Evolutionary conservation across 2,888 invertebrate species (phyloP).

Genomic region (Nasonia oneida): DNA sequence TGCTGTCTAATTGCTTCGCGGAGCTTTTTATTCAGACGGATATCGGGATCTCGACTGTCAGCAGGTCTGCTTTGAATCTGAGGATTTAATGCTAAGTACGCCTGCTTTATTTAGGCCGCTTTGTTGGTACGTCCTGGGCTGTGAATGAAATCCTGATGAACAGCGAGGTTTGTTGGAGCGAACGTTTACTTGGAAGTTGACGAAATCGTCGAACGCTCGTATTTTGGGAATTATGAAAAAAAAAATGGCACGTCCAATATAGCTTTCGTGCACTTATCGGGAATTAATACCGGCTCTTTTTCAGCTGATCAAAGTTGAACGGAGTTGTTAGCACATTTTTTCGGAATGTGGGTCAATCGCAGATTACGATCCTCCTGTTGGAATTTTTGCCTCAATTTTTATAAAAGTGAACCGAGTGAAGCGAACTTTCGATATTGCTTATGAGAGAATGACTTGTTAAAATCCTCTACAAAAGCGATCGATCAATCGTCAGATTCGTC

Average conservation of each 20-base stretch:
- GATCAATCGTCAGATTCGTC: neutral
- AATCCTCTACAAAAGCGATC: neutral
- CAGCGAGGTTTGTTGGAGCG: slow-evolving; percentile 10
- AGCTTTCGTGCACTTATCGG: neutral
- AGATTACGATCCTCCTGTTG: neutral
- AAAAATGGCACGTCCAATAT: neutral
- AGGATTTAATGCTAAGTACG: too few relatives aligned
- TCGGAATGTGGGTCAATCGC: neutral
- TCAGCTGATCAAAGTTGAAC: neutral
- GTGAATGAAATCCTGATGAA: slow-evolving; percentile 45
- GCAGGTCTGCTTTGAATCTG: neutral
- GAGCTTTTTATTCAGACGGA: neutral
- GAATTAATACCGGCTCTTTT: neutral
- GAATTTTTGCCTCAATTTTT: neutral
- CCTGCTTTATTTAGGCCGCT: neutral
- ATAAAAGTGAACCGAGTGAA: neutral
- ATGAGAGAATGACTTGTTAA: neutral
- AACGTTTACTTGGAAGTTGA: too few relatives aligned
- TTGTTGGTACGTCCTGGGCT: neutral
- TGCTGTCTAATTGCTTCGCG: too few relatives aligned
- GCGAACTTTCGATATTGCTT: neutral
- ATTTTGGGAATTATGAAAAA: neutral
- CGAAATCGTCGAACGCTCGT: too few relatives aligned
- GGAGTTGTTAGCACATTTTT: neutral
- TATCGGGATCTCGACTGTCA: neutral